Conservation (phyloP, 2,888 invertebrate genomes). For the Yponomeuta cagnagella region DNA sequence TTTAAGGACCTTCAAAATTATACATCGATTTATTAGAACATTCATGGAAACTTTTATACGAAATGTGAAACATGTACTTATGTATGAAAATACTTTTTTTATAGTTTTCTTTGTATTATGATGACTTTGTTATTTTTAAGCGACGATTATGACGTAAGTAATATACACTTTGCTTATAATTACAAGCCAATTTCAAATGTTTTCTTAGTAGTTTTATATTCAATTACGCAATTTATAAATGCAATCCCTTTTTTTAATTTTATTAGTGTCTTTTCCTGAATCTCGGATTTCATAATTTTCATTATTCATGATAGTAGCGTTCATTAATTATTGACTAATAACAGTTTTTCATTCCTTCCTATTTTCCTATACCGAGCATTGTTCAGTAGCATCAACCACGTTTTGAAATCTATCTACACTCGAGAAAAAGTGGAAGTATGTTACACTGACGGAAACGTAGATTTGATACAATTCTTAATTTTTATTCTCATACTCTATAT, state of each 20-base stretch:
- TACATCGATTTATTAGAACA: background rate
- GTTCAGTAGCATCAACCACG: background rate
- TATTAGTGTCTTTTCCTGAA: slow-evolving; percentile 33
- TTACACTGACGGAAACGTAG: background rate
- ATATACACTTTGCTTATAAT: slow-evolving; percentile 26
- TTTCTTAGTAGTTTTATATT: slow-evolving; percentile 33
- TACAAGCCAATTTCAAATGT: slow-evolving; percentile 28
- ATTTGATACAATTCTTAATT: slow-evolving; percentile 15
- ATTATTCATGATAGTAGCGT: background rate
- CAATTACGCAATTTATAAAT: slow-evolving; percentile 57
- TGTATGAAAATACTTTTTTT: slow-evolving; percentile 30
- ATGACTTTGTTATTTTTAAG: slow-evolving; percentile 28
- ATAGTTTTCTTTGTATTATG: slow-evolving; percentile 22
- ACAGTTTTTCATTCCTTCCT: too few relatives aligned
- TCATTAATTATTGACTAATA: background rate
- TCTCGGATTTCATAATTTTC: slow-evolving; percentile 25
- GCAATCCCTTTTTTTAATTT: slow-evolving; percentile 43
- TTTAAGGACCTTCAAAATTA: background rate
- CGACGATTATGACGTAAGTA: slow-evolving; percentile 28
- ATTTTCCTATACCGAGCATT: too few relatives aligned
- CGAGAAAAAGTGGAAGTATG: background rate
- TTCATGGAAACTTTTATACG: background rate
- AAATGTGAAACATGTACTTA: slow-evolving; percentile 14
- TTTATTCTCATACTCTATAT: slow-evolving; percentile 40
- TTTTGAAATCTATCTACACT: background rate